phyloP scores from a whole-genome alignment of 2,888 invertebrate species.

The Venustoraphidia nigricollis region DNA sequence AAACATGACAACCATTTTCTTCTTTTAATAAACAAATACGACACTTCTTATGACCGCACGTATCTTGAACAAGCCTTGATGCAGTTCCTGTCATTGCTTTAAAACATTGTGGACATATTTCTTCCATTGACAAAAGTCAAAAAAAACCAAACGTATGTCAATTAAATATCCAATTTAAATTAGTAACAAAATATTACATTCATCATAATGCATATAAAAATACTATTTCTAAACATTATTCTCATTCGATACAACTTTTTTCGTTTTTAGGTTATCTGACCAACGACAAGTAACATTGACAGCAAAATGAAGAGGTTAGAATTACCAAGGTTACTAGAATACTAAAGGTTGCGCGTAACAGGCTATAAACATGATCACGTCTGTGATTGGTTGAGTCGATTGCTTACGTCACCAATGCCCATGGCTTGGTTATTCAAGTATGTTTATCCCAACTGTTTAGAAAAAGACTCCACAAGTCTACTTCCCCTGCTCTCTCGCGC shows the following conservation, averaged over 20 bases:
- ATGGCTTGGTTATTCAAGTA: too few relatives aligned
- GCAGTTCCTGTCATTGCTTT: conserved; percentile 35
- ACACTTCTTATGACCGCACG: conserved; percentile 63
- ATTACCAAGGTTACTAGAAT: too few relatives aligned
- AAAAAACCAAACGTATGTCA: background rate
- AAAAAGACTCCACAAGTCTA: too few relatives aligned
- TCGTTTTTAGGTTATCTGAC: background rate
- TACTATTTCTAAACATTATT: background rate
- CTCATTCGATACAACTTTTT: background rate
- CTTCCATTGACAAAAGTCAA: conserved; percentile 2
- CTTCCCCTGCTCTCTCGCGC: too few relatives aligned
- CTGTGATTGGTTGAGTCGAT: too few relatives aligned
- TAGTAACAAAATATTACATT: background rate
- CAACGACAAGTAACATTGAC: too few relatives aligned
- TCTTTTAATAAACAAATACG: conserved; percentile 53
- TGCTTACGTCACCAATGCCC: too few relatives aligned
- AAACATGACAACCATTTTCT: conserved; percentile 45
- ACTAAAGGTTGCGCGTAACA: too few relatives aligned
- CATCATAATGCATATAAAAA: background rate
- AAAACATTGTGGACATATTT: conserved; percentile 44
- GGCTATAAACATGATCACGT: too few relatives aligned
- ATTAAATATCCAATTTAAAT: background rate
- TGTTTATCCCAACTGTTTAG: too few relatives aligned
- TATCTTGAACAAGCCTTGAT: conserved; percentile 52
- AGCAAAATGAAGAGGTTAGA: too few relatives aligned